These are phyloP conservation scores for Tinea trinotella DNA, from an alignment of 2,888 invertebrate genomes.

Conservation along the genomic window DNA sequence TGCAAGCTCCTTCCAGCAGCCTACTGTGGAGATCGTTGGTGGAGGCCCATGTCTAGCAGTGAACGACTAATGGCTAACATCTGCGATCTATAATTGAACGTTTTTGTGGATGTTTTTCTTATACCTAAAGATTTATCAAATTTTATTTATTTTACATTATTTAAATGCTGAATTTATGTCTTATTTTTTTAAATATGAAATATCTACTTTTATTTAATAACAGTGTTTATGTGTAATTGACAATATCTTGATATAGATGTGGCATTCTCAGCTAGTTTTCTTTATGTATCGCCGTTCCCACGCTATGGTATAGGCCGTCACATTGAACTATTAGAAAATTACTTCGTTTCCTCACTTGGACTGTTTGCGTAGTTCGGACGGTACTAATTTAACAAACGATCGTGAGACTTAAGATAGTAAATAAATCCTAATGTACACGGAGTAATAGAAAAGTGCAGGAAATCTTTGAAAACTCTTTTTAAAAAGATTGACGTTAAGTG, in stretches of 20 bases:
- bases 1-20: too few species aligned
- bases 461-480: constrained; percentile 5
- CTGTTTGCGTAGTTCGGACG: constrained; percentile 10
- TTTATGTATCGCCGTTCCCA: constrained; percentile 37
- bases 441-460: constrained; percentile 12
- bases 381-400: constrained; percentile 9
- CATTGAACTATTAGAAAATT: constrained; percentile 55
- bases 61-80: too few species aligned
- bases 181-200: too few species aligned
- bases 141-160: too few species aligned
- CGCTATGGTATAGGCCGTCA: constrained; percentile 45
- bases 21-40: too few species aligned
- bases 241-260: background rate
- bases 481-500: background rate
- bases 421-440: background rate
- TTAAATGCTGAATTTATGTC: too few species aligned
- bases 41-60: too few species aligned
- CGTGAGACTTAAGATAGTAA: constrained; percentile 8
- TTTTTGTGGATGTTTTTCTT: too few species aligned
- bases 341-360: constrained; percentile 36
- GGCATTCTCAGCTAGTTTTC: constrained; percentile 1
- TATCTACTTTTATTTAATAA: too few species aligned
- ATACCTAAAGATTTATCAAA: too few species aligned
- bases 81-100: too few species aligned
- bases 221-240: background rate